These are phyloP conservation scores for Puffinus mauretanicus DNA, from an alignment of 2,113 vertebrate genomes.

Conservation along the genomic window DNA sequence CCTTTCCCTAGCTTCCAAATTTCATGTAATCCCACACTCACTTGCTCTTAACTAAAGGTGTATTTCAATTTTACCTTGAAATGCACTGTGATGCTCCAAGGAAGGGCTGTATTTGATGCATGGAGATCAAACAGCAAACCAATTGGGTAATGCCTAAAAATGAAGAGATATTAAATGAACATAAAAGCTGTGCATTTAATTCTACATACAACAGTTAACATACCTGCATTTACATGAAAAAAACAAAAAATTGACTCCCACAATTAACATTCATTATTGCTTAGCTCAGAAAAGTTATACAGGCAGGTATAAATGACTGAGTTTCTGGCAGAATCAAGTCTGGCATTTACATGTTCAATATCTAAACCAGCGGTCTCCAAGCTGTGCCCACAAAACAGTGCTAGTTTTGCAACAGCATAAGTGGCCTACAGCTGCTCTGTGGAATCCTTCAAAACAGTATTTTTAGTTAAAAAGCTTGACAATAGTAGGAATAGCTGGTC, in stretches of 20 bases:
- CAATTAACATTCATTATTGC: background rate
- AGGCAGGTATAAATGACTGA: background rate
- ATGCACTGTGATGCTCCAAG: constrained; percentile 96
- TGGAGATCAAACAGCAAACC: constrained; percentile 97
- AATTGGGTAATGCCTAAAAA: constrained; percentile 93
- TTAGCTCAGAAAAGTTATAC: background rate
- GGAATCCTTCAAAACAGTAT: background rate
- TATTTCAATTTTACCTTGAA: constrained; percentile 87
- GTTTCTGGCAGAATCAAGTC: background rate
- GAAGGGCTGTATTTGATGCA: constrained; percentile 90
- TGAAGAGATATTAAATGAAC: constrained; percentile 4
- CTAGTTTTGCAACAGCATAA: background rate
- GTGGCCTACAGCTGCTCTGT: background rate
- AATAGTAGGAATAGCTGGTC: background rate
- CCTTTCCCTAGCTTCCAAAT: background rate
- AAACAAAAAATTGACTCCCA: background rate
- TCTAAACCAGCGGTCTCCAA: background rate
- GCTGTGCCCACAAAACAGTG: background rate
- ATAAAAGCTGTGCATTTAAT: background rate
- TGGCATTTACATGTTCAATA: background rate
- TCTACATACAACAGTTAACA: background rate
- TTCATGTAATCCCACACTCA: background rate
- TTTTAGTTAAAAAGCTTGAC: background rate
- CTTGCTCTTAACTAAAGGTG: background rate
- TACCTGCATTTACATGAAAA: background rate